A percentile compares a stretch with the other conserved stretches of the same genome.
These are phyloP conservation scores for Monodelphis domestica DNA, from an alignment of 2,797 vertebrate species.

Conservation along the genomic window DNA sequence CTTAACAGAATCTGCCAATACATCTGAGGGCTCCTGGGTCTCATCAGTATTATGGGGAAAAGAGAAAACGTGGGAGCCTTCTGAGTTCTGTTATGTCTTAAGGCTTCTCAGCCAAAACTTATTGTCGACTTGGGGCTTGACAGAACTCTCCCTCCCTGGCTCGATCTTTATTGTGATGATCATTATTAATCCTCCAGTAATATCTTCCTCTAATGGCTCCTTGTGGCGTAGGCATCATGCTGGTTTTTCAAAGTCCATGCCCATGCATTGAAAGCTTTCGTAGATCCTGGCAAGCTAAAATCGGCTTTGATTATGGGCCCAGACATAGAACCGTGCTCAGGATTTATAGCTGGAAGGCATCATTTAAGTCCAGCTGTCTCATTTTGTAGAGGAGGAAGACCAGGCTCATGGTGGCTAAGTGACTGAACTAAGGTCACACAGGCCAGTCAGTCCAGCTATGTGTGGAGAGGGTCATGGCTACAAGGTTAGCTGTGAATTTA, in stretches of 20 bases:
- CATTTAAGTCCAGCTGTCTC: neutral
- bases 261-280: constrained; percentile 58
- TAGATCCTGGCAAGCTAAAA: neutral
- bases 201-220: neutral
- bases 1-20: constrained; percentile 74
- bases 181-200: neutral
- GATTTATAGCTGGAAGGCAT: neutral
- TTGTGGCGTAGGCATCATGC: neutral
- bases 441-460: neutral
- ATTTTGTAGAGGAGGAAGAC: neutral
- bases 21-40: constrained; percentile 71
- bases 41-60: constrained; percentile 47
- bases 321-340: no score
- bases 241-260: constrained; percentile 76
- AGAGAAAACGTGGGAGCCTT: constrained; percentile 60
- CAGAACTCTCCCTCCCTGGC: constrained; percentile 67
- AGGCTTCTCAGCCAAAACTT: constrained; percentile 74
- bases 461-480: neutral
- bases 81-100: constrained; percentile 59
- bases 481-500: neutral
- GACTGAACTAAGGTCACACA: neutral
- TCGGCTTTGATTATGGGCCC: neutral
- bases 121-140: constrained; percentile 67
- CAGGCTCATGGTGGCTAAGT: neutral
- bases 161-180: constrained; percentile 12